phyloP scores from a whole-genome alignment of 2,113 vertebrate species.

The Indicator maculatus region DNA sequence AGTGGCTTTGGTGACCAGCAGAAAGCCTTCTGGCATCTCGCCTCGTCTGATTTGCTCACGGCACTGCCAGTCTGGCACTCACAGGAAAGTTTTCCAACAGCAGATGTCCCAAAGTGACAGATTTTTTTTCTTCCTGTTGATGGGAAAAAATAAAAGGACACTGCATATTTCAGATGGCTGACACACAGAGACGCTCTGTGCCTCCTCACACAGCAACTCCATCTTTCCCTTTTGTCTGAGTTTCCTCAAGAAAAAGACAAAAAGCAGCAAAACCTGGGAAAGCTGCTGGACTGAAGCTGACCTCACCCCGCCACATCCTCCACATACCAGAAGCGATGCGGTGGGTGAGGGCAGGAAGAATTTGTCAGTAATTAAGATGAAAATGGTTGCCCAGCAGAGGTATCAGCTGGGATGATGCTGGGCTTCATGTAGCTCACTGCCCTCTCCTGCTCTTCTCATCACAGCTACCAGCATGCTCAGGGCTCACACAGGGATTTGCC shows the following conservation, averaged over 20 bases:
- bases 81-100: slow-evolving; percentile 59
- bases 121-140: background rate
- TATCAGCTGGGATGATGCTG: background rate
- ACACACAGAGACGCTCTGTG: background rate
- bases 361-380: background rate
- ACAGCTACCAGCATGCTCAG: background rate
- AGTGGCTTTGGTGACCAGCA: slow-evolving; percentile 72
- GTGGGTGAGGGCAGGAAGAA: background rate
- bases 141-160: slow-evolving; percentile 15
- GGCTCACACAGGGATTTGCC: rapidly evolving
- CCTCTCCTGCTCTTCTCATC: background rate
- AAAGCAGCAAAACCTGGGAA: background rate
- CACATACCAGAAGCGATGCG: rapidly evolving
- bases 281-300: background rate
- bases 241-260: background rate
- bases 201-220: background rate
- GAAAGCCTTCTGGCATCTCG: slow-evolving; percentile 66
- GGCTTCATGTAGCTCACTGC: background rate
- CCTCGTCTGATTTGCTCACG: slow-evolving; percentile 72
- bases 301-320: rapidly evolving
- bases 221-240: slow-evolving; percentile 9
- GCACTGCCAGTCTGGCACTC: slow-evolving; percentile 74
- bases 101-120: slow-evolving; percentile 67
- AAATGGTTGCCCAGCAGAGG: background rate
- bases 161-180: slow-evolving; percentile 48